phyloP scores from a whole-genome alignment of 1,140 invertebrate species.

The Paraescarpia echinospica region DNA sequence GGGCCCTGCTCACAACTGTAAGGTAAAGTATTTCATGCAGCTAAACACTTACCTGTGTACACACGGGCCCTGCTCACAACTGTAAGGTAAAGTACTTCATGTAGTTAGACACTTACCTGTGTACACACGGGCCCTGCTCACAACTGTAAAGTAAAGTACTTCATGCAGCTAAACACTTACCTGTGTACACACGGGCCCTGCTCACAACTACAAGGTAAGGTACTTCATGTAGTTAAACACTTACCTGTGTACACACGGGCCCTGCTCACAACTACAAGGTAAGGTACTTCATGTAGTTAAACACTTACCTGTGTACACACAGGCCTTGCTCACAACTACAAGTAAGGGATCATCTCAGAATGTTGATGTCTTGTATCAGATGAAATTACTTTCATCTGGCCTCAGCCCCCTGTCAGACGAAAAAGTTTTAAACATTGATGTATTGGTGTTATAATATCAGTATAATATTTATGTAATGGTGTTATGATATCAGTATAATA shows the following conservation, averaged over 20 bases:
- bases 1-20: conserved; percentile 84
- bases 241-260: conserved; percentile 89
- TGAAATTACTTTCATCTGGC: too few species aligned
- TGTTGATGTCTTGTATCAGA: too few species aligned
- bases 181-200: conserved; percentile 89
- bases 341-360: too few species aligned
- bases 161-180: conserved; percentile 89
- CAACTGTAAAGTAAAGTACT: conserved; percentile 68
- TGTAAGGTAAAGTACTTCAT: conserved; percentile 72
- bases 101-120: conserved; percentile 87
- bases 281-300: conserved; percentile 75
- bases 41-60: conserved; percentile 90
- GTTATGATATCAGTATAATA: too few species aligned
- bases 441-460: too few species aligned
- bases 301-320: conserved; percentile 89
- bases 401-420: too few species aligned
- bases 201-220: conserved; percentile 72
- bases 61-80: conserved; percentile 83
- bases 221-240: conserved; percentile 83
- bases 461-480: too few species aligned
- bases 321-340: conserved; percentile 83
- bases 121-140: conserved; percentile 87
- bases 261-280: conserved; percentile 78
- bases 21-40: conserved; percentile 70
- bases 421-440: too few species aligned